Conservation (phyloP, 2,113 vertebrate genomes). For the Calypte anna region DNA sequence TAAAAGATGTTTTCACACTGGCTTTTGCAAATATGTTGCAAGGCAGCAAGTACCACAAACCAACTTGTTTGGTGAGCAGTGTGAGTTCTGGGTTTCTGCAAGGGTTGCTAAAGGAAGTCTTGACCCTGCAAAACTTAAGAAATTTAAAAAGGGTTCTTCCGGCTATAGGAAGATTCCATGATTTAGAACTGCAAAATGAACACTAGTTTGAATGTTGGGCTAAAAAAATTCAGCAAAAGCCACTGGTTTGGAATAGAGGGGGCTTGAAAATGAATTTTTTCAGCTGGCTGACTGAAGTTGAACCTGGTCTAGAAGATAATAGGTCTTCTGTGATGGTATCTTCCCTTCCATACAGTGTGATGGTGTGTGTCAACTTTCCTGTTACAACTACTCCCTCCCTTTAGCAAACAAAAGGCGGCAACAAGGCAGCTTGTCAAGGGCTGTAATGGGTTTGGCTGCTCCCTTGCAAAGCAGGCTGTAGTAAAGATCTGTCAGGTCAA, state of each 20-base stretch:
- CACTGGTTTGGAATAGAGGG: neutral
- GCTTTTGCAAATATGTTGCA: neutral
- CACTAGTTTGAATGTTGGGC: neutral
- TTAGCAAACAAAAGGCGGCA: neutral
- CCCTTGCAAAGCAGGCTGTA: neutral
- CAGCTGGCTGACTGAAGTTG: neutral
- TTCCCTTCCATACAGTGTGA: neutral
- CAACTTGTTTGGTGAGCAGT: neutral
- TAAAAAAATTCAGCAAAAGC: neutral
- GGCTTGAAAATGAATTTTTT: neutral
- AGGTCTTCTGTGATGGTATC: neutral
- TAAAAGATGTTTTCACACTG: neutral
- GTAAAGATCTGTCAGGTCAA: neutral
- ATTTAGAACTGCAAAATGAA: neutral
- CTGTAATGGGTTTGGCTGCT: neutral
- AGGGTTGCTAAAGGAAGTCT: neutral
- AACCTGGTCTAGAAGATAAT: neutral
- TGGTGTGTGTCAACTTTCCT: neutral
- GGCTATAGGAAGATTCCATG: neutral
- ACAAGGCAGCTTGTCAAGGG: neutral
- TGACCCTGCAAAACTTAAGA: neutral
- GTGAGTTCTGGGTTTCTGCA: neutral
- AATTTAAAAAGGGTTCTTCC: neutral
- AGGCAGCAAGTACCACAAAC: neutral
- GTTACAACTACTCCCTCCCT: neutral